Conservation (phyloP, 2,888 invertebrate genomes). For the Petrolisthes cinctipes region DNA sequence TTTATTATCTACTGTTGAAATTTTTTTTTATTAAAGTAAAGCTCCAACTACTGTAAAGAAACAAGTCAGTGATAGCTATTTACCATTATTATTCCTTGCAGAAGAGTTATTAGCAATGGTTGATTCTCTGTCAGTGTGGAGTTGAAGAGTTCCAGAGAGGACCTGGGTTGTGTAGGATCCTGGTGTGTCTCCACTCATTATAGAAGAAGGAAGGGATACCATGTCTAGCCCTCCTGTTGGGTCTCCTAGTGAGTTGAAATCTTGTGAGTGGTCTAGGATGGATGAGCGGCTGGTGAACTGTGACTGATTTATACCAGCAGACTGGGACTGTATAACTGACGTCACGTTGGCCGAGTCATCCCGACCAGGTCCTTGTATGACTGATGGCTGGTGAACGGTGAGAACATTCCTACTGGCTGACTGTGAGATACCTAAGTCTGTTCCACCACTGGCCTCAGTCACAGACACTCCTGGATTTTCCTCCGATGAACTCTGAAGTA, state of each 20-base stretch:
- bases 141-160: constrained; percentile 35
- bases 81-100: background rate
- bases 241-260: constrained; percentile 45
- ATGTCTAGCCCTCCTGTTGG: constrained; percentile 45
- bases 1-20: too few relatives aligned
- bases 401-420: constrained; percentile 35
- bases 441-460: constrained; percentile 19
- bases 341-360: constrained; percentile 50
- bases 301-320: constrained; percentile 37
- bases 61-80: background rate
- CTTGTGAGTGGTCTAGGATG: constrained; percentile 40
- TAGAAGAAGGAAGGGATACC: constrained; percentile 46
- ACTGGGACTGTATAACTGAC: constrained; percentile 51
- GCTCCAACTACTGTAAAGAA: background rate
- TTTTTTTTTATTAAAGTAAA: too few relatives aligned
- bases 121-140: constrained; percentile 33
- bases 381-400: constrained; percentile 51
- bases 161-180: constrained; percentile 33
- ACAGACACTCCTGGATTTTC: constrained; percentile 10
- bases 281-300: constrained; percentile 30
- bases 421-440: constrained; percentile 37
- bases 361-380: constrained; percentile 52
- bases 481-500: constrained; percentile 16
- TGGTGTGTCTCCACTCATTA: constrained; percentile 32
- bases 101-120: constrained; percentile 21